These are phyloP conservation scores for Sialia sialis DNA, from an alignment of 2,113 vertebrate genomes.

Conservation along the genomic window DNA sequence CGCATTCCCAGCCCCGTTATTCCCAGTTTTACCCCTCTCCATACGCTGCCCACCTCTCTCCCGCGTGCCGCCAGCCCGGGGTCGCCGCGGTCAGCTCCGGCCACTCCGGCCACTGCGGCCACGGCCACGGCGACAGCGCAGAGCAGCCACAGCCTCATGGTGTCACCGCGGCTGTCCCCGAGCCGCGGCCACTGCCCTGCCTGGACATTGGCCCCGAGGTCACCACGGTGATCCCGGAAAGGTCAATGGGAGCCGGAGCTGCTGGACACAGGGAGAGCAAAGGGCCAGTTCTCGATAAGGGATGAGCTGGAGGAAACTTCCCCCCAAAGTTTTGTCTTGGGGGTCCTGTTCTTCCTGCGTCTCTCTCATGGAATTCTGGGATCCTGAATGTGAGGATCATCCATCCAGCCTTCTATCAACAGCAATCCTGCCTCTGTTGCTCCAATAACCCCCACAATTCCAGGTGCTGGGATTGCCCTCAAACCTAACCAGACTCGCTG, in stretches of 20 bases:
- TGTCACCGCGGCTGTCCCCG: background rate
- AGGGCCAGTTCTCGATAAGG: fast-evolving
- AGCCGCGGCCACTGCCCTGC: background rate
- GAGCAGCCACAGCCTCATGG: background rate
- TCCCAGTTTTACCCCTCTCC: background rate
- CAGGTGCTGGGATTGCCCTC: background rate
- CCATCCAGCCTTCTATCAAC: fast-evolving
- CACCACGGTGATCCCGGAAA: fast-evolving
- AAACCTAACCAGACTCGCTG: fast-evolving
- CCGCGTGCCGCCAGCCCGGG: fast-evolving
- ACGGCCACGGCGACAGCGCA: background rate
- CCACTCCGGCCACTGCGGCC: background rate
- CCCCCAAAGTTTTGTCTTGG: fast-evolving
- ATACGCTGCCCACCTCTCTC: fast-evolving
- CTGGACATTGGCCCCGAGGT: background rate
- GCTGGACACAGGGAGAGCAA: background rate
- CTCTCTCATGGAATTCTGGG: fast-evolving
- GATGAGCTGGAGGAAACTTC: background rate
- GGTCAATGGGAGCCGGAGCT: fast-evolving
- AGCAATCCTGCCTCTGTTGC: too few relatives aligned
- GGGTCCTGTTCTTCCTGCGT: background rate
- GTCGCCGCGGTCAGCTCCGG: background rate
- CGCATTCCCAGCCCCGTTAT: background rate
- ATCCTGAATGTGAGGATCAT: background rate
- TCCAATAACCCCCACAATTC: background rate